A percentile compares a stretch with the other conserved stretches of the same genome.
Conservation (phyloP, 1,140 invertebrate species). For the Sogatella furcifera region DNA sequence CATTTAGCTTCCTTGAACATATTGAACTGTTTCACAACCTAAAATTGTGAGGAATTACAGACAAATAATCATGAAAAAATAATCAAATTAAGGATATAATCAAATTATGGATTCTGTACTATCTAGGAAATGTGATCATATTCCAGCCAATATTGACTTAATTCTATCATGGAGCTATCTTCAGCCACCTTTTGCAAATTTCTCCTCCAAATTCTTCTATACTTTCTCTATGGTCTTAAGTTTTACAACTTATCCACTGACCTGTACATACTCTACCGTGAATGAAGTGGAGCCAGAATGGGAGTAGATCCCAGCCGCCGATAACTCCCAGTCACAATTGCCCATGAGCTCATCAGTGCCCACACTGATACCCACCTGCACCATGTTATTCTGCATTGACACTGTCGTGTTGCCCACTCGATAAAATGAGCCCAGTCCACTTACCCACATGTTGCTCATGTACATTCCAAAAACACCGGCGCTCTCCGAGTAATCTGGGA, state of each 20-base stretch:
- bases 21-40: too few relatives aligned
- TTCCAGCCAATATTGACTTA: too few relatives aligned
- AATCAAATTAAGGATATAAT: too few relatives aligned
- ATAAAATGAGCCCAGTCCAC: constrained; percentile 66
- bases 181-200: too few relatives aligned
- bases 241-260: constrained; percentile 20
- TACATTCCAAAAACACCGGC: constrained; percentile 53
- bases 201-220: too few relatives aligned
- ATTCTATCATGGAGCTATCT: too few relatives aligned
- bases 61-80: too few relatives aligned
- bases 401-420: constrained; percentile 65
- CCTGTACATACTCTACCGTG: constrained; percentile 53
- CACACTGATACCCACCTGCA: constrained; percentile 51
- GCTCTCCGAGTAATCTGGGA: constrained; percentile 53
- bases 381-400: constrained; percentile 55
- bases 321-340: constrained; percentile 63
- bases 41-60: too few relatives aligned
- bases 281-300: constrained; percentile 59
- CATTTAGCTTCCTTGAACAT: too few relatives aligned
- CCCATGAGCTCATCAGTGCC: constrained; percentile 68
- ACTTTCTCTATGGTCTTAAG: too few relatives aligned
- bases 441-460: constrained; percentile 55
- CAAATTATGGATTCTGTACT: too few relatives aligned
- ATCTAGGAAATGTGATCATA: too few relatives aligned
- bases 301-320: constrained; percentile 51